Percentiles rank a stretch among this genome's conserved stretches.
phyloP scores from a whole-genome alignment of 2,113 vertebrate genomes.

The Pheucticus melanocephalus region DNA sequence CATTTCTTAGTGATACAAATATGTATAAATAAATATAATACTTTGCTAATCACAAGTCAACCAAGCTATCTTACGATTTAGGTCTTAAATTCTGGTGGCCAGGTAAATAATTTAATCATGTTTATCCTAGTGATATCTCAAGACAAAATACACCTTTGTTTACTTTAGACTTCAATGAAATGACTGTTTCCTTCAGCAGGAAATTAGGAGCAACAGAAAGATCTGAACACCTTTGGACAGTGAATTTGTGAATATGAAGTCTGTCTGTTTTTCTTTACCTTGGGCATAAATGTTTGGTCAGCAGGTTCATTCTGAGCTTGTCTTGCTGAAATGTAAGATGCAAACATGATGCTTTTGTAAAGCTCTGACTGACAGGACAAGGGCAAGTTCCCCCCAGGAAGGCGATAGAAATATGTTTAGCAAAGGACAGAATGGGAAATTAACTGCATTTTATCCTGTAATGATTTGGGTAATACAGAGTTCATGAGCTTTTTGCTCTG shows the following conservation, averaged over 20 bases:
- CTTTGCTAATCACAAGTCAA: not conserved
- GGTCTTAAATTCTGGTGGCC: not conserved
- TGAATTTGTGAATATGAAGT: not conserved
- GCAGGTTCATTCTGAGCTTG: not conserved
- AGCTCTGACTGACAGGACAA: not conserved
- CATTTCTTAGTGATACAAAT: not conserved
- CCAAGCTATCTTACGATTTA: not conserved
- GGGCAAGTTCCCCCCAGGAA: not conserved
- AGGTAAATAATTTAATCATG: not conserved
- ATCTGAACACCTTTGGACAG: not conserved
- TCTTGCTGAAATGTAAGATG: fast-evolving
- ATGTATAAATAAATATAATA: not conserved
- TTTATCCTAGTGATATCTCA: not conserved
- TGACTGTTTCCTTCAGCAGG: not conserved
- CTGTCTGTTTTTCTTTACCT: not conserved
- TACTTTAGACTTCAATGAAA: not conserved
- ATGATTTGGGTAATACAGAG: not conserved
- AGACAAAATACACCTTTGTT: not conserved
- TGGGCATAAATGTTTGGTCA: not conserved
- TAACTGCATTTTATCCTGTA: not conserved
- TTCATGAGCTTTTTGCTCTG: not conserved
- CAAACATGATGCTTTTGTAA: fast-evolving
- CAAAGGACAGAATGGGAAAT: not conserved
- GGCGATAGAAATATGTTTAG: not conserved
- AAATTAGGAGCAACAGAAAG: not conserved